Evolutionary conservation across 2,113 vertebrate species (phyloP).

Genomic region (Ranitomeya imitator): DNA sequence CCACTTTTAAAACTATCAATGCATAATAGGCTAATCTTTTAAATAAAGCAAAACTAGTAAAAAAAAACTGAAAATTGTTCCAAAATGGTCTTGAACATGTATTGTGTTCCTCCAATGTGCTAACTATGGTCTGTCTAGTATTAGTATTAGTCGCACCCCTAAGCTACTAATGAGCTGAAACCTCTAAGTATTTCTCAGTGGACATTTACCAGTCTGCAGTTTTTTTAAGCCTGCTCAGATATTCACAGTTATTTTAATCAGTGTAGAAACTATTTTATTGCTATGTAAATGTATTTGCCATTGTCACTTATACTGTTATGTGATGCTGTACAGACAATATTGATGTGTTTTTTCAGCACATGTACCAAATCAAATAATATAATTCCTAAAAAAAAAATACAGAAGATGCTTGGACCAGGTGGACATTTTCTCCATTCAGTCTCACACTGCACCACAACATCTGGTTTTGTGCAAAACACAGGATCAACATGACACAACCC

Average conservation of each 20-base stretch:
- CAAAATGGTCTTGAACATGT: slow-evolving; percentile 25
- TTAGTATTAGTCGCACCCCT: slow-evolving; percentile 52
- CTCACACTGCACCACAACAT: neutral
- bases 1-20: neutral
- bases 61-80: neutral
- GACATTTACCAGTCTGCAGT: slow-evolving; percentile 2
- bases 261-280: neutral
- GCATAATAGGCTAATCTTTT: neutral
- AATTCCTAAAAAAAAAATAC: neutral
- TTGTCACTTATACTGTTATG: no score
- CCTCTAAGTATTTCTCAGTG: slow-evolving; percentile 22
- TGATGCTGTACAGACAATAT: neutral
- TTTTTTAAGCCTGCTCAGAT: neutral
- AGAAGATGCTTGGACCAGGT: neutral
- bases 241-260: neutral
- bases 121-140: slow-evolving; percentile 11
- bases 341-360: neutral
- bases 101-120: slow-evolving; percentile 21
- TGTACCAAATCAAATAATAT: neutral
- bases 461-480: neutral
- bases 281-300: neutral
- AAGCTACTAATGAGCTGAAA: slow-evolving; percentile 43
- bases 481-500: no score
- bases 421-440: neutral
- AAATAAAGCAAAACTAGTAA: neutral